phyloP scores from a whole-genome alignment of 35 echinoderm and acorn worm species.

The Apostichopus californicus region DNA sequence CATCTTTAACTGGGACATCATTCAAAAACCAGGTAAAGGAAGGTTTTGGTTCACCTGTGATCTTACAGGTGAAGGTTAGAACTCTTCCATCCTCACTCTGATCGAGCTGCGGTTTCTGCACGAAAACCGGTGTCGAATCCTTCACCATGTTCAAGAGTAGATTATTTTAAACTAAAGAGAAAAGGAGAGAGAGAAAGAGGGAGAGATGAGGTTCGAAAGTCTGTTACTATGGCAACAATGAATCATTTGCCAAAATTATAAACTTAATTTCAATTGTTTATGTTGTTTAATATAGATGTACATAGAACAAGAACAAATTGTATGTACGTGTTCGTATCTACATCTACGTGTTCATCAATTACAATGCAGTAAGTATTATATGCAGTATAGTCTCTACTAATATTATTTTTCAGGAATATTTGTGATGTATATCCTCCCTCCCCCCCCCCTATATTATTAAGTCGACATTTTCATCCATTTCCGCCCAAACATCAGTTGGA shows the following conservation, averaged over 20 bases:
- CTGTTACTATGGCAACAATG: no score
- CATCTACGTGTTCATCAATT: no score
- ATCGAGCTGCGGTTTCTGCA: slow-evolving; percentile 94
- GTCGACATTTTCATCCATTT: not conserved
- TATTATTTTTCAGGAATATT: no score
- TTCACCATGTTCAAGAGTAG: slow-evolving; percentile 79
- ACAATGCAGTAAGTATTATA: no score
- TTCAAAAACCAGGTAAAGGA: slow-evolving; percentile 87
- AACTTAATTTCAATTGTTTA: no score
- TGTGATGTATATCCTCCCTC: no score
- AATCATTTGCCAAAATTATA: no score
- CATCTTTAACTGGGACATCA: slow-evolving; percentile 77
- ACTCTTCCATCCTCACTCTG: slow-evolving; percentile 91
- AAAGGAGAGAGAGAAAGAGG: not conserved
- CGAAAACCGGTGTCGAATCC: slow-evolving; percentile 90
- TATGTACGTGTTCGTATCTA: no score
- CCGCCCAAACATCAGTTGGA: not conserved
- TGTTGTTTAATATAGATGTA: no score
- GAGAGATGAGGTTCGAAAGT: no score
- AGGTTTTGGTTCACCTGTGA: slow-evolving; percentile 89
- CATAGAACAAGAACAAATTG: no score
- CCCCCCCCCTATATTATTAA: not conserved
- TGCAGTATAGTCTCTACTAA: no score
- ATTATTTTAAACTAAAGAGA: not conserved
- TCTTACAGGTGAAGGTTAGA: slow-evolving; percentile 88